Evolutionary conservation across 1,140 invertebrate genomes (phyloP).

Genomic region (Apocrypta bakeri): DNA sequence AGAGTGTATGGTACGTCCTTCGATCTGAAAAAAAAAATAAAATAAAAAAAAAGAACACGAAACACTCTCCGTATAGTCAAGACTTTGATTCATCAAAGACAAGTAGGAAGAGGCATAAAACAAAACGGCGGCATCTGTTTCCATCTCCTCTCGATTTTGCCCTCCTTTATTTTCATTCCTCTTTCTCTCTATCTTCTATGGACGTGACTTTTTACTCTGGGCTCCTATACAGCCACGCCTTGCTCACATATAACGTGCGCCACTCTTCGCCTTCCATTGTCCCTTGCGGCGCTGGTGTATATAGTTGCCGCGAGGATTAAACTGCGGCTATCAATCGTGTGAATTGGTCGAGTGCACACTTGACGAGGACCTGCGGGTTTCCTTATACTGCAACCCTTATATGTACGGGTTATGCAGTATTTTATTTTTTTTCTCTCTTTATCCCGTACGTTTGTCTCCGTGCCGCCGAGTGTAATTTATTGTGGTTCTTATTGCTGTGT

Average conservation of each 20-base stretch:
- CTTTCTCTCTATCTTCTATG: background rate
- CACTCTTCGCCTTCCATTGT: background rate
- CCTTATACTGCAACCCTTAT: background rate
- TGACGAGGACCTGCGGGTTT: background rate
- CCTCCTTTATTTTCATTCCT: background rate
- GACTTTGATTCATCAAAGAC: background rate
- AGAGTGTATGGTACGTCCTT: background rate
- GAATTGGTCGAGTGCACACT: background rate
- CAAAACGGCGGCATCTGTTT: background rate
- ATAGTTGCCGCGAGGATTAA: background rate
- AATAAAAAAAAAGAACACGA: background rate
- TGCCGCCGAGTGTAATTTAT: background rate
- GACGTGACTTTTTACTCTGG: background rate
- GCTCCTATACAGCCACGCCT: conserved; percentile 1
- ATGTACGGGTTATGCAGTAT: background rate
- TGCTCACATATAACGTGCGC: background rate
- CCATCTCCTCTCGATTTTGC: background rate
- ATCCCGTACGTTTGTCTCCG: background rate
- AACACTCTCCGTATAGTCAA: background rate
- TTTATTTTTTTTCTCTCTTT: background rate
- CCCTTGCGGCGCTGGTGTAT: background rate
- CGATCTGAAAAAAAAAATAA: background rate
- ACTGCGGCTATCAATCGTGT: background rate
- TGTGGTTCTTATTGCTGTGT: too few species aligned
- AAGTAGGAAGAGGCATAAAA: background rate